Conservation (phyloP, 2,113 vertebrate genomes). For the Rhinoderma darwinii region DNA sequence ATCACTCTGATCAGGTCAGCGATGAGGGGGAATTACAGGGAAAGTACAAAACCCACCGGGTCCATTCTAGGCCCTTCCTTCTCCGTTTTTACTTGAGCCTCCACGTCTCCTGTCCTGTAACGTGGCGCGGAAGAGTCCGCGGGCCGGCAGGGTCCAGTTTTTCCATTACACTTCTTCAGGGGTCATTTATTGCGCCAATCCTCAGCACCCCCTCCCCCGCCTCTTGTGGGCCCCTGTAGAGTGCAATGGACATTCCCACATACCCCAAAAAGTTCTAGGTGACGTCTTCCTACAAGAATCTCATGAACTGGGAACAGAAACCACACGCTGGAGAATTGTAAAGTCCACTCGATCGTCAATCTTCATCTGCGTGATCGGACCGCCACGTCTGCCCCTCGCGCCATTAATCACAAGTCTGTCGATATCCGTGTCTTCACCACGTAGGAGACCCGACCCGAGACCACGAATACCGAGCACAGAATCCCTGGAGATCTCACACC, state of each 20-base stretch:
- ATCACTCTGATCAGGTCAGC: too few relatives aligned
- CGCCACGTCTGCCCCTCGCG: not conserved
- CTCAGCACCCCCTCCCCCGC: too few relatives aligned
- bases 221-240: not conserved
- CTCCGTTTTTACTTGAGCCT: too few relatives aligned
- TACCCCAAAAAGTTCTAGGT: not conserved
- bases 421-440: not conserved
- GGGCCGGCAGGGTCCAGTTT: not conserved
- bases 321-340: too few relatives aligned
- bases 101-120: not conserved
- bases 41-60: not conserved
- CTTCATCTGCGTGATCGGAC: not conserved
- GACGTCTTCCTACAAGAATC: not conserved
- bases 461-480: too few relatives aligned
- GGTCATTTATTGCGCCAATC: too few relatives aligned
- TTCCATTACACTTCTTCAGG: not conserved
- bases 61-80: not conserved
- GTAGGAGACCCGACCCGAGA: too few relatives aligned
- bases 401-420: not conserved
- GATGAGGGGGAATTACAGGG: too few relatives aligned
- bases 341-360: too few relatives aligned
- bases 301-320: not conserved
- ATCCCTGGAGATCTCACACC: too few relatives aligned
- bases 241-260: not conserved
- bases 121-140: not conserved